Conservation (phyloP, 2,113 vertebrate species). For the Polypterus bichir region DNA sequence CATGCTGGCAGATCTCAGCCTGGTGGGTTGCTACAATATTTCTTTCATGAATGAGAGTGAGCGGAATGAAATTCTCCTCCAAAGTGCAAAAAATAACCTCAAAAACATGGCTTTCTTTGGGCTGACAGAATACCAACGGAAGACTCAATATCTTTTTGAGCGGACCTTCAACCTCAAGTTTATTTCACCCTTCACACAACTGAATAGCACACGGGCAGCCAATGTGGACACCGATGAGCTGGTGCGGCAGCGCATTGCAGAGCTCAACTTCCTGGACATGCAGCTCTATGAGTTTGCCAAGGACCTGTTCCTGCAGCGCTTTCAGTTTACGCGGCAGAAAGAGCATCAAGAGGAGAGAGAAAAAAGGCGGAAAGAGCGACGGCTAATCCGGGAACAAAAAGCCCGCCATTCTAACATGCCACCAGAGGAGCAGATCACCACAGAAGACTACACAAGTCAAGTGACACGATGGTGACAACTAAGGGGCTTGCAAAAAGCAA, state of each 20-base stretch:
- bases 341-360: slow-evolving; percentile 73
- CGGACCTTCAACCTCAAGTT: slow-evolving; percentile 93
- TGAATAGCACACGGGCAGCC: slow-evolving; percentile 87
- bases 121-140: slow-evolving; percentile 91
- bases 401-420: slow-evolving; percentile 45
- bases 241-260: slow-evolving; percentile 70
- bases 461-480: slow-evolving; percentile 78
- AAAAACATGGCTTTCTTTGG: slow-evolving; percentile 98
- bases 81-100: slow-evolving; percentile 88
- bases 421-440: slow-evolving; percentile 49
- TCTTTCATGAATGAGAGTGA: slow-evolving; percentile 90
- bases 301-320: slow-evolving; percentile 89
- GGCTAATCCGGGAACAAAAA: slow-evolving; percentile 63
- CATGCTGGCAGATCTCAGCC: slow-evolving; percentile 91
- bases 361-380: slow-evolving; percentile 67
- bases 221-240: slow-evolving; percentile 77
- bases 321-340: slow-evolving; percentile 78
- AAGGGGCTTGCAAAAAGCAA: too few relatives aligned
- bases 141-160: slow-evolving; percentile 95
- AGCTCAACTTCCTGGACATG: slow-evolving; percentile 83
- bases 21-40: slow-evolving; percentile 96
- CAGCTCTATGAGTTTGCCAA: slow-evolving; percentile 86
- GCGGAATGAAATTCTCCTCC: slow-evolving; percentile 71
- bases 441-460: slow-evolving; percentile 92
- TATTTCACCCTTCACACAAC: slow-evolving; percentile 89